phyloP scores from a whole-genome alignment of 2,113 vertebrate species.

The Poeciliopsis turrubarensis region DNA sequence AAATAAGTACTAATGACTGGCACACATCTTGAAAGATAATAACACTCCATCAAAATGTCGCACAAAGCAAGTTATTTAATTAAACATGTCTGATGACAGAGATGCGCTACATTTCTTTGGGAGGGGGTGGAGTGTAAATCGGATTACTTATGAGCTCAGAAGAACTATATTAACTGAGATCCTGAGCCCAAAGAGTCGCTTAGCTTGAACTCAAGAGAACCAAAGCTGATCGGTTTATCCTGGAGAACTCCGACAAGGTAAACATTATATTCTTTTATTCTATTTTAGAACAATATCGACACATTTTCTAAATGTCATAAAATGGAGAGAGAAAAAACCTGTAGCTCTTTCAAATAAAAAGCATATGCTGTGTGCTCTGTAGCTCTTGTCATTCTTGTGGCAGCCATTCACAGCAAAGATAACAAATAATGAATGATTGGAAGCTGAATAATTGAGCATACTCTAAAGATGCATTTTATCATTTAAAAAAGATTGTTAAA shows the following conservation, averaged over 20 bases:
- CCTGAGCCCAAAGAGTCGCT: conserved; percentile 2
- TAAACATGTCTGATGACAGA: background rate
- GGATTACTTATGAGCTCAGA: conserved; percentile 25
- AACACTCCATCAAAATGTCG: background rate
- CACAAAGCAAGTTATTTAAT: background rate
- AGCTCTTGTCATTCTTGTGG: too few species aligned
- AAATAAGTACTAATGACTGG: background rate
- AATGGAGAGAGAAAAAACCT: too few species aligned
- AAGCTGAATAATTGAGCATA: too few species aligned
- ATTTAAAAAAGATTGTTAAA: too few species aligned
- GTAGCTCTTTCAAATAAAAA: too few species aligned
- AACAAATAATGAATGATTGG: too few species aligned
- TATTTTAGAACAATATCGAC: too few species aligned
- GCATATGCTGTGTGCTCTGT: too few species aligned
- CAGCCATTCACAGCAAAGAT: too few species aligned
- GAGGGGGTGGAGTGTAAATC: conserved; percentile 41
- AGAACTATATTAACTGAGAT: conserved; percentile 31
- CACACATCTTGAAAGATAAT: background rate
- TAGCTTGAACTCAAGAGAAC: background rate
- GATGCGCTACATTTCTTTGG: background rate
- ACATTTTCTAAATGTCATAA: too few species aligned
- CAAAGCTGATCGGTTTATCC: conserved; percentile 1
- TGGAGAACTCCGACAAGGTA: conserved; percentile 30
- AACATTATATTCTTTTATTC: background rate
- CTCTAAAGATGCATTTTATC: too few species aligned